Evolutionary conservation across 2,888 invertebrate species (phyloP).

Genomic region (Drosophila greeni): DNA sequence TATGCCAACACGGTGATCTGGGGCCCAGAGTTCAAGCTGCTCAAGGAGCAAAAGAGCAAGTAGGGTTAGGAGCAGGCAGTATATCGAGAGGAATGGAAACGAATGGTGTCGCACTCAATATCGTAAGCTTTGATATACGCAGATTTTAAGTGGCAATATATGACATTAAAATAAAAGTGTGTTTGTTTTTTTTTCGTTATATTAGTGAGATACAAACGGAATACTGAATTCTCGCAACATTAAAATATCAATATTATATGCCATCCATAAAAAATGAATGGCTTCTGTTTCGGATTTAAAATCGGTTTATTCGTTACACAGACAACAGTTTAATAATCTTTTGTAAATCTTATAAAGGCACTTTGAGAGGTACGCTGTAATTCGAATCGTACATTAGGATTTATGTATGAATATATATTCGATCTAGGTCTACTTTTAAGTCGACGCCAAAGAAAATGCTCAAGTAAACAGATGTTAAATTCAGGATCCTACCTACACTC

Average conservation of each 20-base stretch:
- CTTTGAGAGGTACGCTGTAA: conserved; percentile 47
- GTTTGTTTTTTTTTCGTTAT: neutral
- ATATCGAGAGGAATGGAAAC: neutral
- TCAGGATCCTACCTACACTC: neutral
- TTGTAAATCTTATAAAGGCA: conserved; percentile 52
- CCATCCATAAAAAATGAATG: neutral
- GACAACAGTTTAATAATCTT: conserved; percentile 26
- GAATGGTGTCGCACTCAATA: too few species aligned
- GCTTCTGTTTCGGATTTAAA: conserved; percentile 21
- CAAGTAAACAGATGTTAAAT: conserved; percentile 2
- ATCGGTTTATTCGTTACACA: conserved; percentile 65
- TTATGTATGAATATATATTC: neutral
- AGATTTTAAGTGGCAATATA: neutral
- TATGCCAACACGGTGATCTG: conserved; percentile 84
- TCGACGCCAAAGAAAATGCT: conserved; percentile 1
- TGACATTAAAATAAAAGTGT: neutral
- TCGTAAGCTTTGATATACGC: neutral
- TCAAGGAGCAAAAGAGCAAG: conserved; percentile 46
- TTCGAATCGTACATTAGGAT: conserved; percentile 12
- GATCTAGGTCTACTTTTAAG: conserved; percentile 11
- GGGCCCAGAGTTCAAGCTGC: conserved; percentile 82
- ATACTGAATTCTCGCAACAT: neutral
- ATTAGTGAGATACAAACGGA: neutral
- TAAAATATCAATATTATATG: neutral
- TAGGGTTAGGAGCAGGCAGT: conserved; percentile 26